Evolutionary conservation across 2,113 vertebrate species (phyloP).

Genomic region (Zosterops hypoxanthus): DNA sequence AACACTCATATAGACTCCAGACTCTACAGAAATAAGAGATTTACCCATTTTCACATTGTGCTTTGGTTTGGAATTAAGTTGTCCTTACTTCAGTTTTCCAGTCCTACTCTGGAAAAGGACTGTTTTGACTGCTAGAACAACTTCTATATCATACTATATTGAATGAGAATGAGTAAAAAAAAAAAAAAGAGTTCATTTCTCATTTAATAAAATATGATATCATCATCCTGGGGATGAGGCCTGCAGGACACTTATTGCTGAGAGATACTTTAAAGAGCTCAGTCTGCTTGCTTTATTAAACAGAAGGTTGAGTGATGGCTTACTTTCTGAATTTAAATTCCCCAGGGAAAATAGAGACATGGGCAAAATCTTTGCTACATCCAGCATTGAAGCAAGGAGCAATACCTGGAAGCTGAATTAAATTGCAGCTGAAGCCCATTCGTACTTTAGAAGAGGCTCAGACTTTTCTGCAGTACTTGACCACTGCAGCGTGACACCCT

Average conservation of each 20-base stretch:
- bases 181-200: background rate
- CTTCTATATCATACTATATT: background rate
- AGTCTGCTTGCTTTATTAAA: background rate
- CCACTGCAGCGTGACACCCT: fast-evolving
- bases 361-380: background rate
- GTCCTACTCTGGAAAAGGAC: background rate
- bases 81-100: background rate
- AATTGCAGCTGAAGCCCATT: background rate
- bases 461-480: background rate
- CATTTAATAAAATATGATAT: background rate
- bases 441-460: background rate
- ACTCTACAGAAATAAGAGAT: background rate
- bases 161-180: fast-evolving
- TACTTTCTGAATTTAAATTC: background rate
- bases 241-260: background rate
- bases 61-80: background rate
- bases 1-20: background rate
- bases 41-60: background rate
- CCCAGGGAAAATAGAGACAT: background rate
- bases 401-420: background rate
- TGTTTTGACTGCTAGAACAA: background rate
- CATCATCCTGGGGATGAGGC: background rate
- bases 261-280: background rate
- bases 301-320: background rate
- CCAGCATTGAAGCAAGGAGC: background rate